Evolutionary conservation across 2,113 vertebrate genomes (phyloP).

Genomic region (Mesitornis unicolor): DNA sequence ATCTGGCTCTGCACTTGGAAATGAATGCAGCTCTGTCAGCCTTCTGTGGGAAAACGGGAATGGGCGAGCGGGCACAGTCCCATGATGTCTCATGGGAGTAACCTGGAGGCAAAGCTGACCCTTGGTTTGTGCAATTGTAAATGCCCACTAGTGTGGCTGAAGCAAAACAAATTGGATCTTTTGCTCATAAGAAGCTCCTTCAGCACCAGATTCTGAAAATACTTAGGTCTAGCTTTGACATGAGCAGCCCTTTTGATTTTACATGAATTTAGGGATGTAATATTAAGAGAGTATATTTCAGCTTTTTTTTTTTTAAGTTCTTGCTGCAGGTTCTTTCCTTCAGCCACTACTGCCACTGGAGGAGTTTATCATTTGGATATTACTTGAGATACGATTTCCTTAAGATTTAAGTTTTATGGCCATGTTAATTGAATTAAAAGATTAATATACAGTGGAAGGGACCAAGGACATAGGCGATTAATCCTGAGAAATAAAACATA

Average conservation of each 20-base stretch:
- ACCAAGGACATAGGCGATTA: slow-evolving; percentile 13
- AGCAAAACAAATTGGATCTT: neutral
- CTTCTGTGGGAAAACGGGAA: neutral
- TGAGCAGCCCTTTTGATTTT: neutral
- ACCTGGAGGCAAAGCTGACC: neutral
- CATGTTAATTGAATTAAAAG: slow-evolving; percentile 49
- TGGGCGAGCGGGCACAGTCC: neutral
- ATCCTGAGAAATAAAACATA: slow-evolving; percentile 24
- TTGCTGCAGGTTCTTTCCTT: neutral
- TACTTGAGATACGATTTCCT: neutral
- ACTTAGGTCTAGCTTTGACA: neutral
- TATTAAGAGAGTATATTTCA: neutral
- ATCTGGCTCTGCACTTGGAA: neutral
- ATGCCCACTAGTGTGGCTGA: neutral
- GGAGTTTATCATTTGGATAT: neutral
- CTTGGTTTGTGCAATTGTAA: neutral
- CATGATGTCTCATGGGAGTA: neutral
- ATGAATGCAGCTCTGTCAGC: neutral
- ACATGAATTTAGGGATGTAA: neutral
- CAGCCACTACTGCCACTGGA: neutral
- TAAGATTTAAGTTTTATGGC: neutral
- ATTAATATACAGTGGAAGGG: neutral
- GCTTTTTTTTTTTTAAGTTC: neutral
- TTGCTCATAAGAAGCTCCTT: neutral
- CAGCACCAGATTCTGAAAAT: neutral